Percentiles rank a stretch among this genome's conserved stretches.
These are phyloP conservation scores for Protosalanx chinensis DNA, from an alignment of 2,797 vertebrate species.

Conservation along the genomic window DNA sequence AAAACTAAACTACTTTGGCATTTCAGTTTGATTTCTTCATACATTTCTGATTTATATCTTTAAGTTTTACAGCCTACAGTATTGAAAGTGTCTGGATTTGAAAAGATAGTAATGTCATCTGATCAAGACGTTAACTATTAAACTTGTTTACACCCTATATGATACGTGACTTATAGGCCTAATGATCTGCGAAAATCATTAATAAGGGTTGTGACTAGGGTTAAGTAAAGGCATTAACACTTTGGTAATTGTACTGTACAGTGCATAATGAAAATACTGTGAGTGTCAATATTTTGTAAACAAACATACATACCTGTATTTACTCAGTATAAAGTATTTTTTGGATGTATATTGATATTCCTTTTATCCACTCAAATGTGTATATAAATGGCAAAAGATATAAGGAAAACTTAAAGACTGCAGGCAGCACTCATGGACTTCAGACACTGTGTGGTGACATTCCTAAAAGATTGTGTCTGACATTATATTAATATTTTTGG, in stretches of 20 bases:
- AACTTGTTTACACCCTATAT: neutral
- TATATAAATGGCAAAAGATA: constrained; percentile 45
- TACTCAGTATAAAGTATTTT: constrained; percentile 52
- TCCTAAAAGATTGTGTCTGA: constrained; percentile 52
- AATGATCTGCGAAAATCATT: constrained; percentile 41
- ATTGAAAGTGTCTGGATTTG: neutral
- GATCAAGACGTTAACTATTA: neutral
- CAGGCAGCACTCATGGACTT: constrained; percentile 73
- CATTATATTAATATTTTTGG: constrained; percentile 66
- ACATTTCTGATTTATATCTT: neutral
- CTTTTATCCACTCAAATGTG: constrained; percentile 48
- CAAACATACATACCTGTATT: constrained; percentile 59
- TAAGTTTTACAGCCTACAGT: neutral
- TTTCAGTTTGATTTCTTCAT: neutral
- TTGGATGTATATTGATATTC: constrained; percentile 55
- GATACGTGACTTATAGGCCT: constrained; percentile 34
- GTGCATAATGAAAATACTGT: constrained; percentile 72
- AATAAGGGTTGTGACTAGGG: constrained; percentile 52
- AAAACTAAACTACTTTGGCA: neutral
- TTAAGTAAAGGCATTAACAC: constrained; percentile 49
- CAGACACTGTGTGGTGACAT: constrained; percentile 55
- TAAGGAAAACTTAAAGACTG: constrained; percentile 66
- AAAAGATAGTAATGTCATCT: constrained; percentile 52
- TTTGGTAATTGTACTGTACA: constrained; percentile 55
- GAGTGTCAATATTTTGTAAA: constrained; percentile 68